phyloP scores from a whole-genome alignment of 2,113 vertebrate genomes.

The Asarcornis scutulata region DNA sequence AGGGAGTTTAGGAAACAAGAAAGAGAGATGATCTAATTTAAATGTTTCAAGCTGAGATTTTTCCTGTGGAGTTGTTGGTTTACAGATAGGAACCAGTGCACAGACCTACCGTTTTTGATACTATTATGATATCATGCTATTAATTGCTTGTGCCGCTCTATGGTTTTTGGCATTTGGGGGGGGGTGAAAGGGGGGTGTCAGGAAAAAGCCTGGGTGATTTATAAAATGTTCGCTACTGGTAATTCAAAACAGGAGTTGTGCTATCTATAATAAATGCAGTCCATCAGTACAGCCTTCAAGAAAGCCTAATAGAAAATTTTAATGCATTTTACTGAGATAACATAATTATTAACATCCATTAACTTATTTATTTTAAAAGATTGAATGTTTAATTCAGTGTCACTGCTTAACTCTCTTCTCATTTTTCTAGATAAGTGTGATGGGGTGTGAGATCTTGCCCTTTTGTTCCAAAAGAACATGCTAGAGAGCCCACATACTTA shows the following conservation, averaged over 20 bases:
- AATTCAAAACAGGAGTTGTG: constrained; percentile 53
- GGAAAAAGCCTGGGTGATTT: not conserved
- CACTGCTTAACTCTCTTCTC: not conserved
- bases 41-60: constrained; percentile 64
- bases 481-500: not conserved
- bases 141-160: constrained; percentile 58
- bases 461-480: constrained; percentile 41
- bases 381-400: not conserved
- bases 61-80: constrained; percentile 57
- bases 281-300: not conserved
- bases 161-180: constrained; percentile 19
- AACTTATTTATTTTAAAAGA: constrained; percentile 54
- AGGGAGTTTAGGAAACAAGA: constrained; percentile 64
- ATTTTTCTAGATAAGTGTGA: constrained; percentile 52
- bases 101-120: constrained; percentile 29
- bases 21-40: constrained; percentile 64
- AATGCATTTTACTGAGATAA: constrained; percentile 49
- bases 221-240: constrained; percentile 39
- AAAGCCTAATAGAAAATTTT: constrained; percentile 38
- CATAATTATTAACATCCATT: constrained; percentile 54
- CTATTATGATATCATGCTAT: constrained; percentile 40
- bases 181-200: not conserved
- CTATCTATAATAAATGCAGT: constrained; percentile 41
- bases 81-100: constrained; percentile 39
- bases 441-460: constrained; percentile 19